Evolutionary conservation across 2,888 invertebrate genomes (phyloP).

Genomic region (Lepidochrysops patricia): DNA sequence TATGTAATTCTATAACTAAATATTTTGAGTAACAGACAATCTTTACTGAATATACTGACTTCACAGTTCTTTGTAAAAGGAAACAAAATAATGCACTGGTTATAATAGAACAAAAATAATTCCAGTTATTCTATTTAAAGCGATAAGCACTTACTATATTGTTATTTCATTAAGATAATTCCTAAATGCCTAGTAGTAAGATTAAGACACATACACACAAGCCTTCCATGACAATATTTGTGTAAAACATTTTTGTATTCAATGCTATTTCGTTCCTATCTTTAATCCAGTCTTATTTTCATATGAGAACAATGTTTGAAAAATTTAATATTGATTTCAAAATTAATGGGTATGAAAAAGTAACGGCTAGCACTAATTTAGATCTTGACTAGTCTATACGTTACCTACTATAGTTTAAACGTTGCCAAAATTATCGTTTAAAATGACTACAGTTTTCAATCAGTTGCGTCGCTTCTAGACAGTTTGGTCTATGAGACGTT

Average conservation of each 20-base stretch:
- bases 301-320: neutral
- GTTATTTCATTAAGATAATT: slow-evolving; percentile 10
- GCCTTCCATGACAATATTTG: neutral
- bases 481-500: too few relatives aligned
- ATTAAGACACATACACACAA: slow-evolving; percentile 9
- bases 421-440: too few relatives aligned
- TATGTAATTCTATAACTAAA: neutral
- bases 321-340: neutral
- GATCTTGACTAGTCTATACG: too few relatives aligned
- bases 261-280: neutral
- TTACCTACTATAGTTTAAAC: too few relatives aligned
- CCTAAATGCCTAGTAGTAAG: neutral
- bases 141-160: slow-evolving; percentile 3
- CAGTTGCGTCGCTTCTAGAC: too few relatives aligned
- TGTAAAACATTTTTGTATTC: neutral
- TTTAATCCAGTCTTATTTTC: neutral
- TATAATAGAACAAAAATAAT: neutral
- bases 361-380: too few relatives aligned
- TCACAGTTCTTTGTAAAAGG: neutral
- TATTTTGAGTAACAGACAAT: neutral
- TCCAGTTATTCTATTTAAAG: slow-evolving; percentile 3
- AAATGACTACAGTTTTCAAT: too few relatives aligned
- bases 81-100: neutral
- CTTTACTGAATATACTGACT: neutral
- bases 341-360: too few relatives aligned